These are phyloP conservation scores for Lates calcarifer DNA, from an alignment of 2,113 vertebrate species.

Conservation along the genomic window DNA sequence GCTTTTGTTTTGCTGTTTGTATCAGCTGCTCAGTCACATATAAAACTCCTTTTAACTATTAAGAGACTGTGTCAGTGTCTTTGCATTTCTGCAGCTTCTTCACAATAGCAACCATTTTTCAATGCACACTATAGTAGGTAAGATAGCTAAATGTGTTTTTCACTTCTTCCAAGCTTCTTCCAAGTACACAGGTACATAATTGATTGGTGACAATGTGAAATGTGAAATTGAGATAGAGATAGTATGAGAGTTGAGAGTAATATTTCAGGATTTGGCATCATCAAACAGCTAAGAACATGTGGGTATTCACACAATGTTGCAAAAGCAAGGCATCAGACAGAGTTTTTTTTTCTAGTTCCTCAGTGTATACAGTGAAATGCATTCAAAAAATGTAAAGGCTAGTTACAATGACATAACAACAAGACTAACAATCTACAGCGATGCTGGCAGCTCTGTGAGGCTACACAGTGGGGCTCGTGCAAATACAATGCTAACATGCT, in stretches of 20 bases:
- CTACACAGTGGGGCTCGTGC: not conserved
- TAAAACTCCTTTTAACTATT: not conserved
- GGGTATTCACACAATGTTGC: too few relatives aligned
- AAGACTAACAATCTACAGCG: not conserved
- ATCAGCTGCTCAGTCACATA: not conserved
- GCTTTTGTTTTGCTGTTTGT: constrained; percentile 18
- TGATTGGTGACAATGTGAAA: not conserved
- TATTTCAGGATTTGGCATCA: too few relatives aligned
- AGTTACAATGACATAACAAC: not conserved
- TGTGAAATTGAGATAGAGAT: too few relatives aligned
- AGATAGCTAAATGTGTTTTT: not conserved
- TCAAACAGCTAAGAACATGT: too few relatives aligned
- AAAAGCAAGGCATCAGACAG: not conserved
- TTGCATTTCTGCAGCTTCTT: not conserved
- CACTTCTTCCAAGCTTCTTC: not conserved
- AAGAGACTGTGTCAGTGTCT: not conserved
- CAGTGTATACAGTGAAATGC: not conserved
- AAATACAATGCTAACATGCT: not conserved
- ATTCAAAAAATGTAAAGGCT: not conserved
- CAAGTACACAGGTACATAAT: too few relatives aligned
- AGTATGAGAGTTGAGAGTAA: too few relatives aligned
- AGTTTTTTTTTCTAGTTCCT: too few relatives aligned
- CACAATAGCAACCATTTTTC: too few relatives aligned
- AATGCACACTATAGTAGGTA: too few relatives aligned
- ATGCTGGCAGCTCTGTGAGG: not conserved